Conservation (phyloP, 1,140 invertebrate species). For the Homalodisca vitripennis region DNA sequence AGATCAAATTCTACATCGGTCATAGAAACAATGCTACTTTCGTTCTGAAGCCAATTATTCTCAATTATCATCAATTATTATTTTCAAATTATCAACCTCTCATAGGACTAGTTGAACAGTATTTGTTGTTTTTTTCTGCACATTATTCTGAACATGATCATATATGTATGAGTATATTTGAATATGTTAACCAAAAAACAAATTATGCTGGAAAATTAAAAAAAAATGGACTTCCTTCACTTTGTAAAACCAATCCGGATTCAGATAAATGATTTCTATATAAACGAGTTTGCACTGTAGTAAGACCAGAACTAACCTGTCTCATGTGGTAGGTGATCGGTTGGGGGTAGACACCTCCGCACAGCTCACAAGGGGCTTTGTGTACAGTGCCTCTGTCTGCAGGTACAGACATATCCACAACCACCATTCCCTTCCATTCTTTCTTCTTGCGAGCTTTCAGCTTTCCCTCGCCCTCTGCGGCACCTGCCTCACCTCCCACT, state of each 20-base stretch:
- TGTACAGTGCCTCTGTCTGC: not conserved
- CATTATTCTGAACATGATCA: no score
- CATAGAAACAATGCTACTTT: no score
- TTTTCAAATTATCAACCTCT: no score
- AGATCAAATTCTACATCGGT: no score
- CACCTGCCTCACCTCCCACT: slow-evolving; percentile 28
- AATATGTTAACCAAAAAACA: not conserved
- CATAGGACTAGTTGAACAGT: no score
- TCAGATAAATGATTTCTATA: not conserved
- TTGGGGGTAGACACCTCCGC: slow-evolving; percentile 70
- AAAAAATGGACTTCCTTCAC: not conserved
- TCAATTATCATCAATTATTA: no score
- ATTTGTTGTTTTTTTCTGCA: no score
- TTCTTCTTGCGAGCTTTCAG: not conserved
- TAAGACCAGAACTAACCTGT: slow-evolving; percentile 49
- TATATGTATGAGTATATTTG: not conserved
- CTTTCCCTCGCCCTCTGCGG: no score
- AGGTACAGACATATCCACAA: not conserved
- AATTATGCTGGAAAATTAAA: not conserved
- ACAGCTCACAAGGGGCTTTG: slow-evolving; percentile 78
- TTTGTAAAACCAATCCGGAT: not conserved
- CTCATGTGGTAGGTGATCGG: slow-evolving; percentile 92
- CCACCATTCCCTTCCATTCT: not conserved
- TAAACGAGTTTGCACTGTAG: not conserved
- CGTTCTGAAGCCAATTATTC: no score